These are phyloP conservation scores for Erebia epiphron DNA, from an alignment of 2,888 invertebrate genomes.

Conservation along the genomic window DNA sequence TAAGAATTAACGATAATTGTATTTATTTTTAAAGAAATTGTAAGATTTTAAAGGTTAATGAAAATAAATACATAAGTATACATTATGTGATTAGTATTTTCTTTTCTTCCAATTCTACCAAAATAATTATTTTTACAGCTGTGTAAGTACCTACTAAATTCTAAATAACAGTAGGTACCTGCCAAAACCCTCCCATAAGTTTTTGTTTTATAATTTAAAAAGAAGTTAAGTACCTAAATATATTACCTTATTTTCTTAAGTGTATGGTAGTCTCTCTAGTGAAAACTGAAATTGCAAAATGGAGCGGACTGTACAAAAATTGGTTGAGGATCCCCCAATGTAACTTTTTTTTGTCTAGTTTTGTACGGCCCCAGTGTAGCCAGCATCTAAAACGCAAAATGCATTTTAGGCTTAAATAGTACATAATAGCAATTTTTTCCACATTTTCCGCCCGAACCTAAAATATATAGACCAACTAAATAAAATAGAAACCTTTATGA, in stretches of 20 bases:
- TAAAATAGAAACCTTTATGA: neutral
- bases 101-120: neutral
- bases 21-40: slow-evolving; percentile 34
- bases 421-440: slow-evolving; percentile 59
- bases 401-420: no score
- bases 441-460: slow-evolving; percentile 68
- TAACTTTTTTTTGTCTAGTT: no score
- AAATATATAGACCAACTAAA: slow-evolving; percentile 39
- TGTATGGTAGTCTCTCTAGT: no score
- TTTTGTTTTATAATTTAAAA: no score
- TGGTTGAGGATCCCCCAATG: no score
- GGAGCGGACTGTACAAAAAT: no score
- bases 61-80: slow-evolving; percentile 25
- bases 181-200: neutral
- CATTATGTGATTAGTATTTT: neutral
- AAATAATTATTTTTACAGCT: neutral
- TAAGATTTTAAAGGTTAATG: slow-evolving; percentile 33
- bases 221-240: no score
- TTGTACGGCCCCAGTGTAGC: no score
- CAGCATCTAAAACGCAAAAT: no score
- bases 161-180: neutral
- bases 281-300: no score
- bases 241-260: no score
- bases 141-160: neutral
- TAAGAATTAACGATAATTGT: slow-evolving; percentile 34